Base-by-base conservation (phyloP, 2,797 vertebrate species). In the Australoheros facetus region DNA sequence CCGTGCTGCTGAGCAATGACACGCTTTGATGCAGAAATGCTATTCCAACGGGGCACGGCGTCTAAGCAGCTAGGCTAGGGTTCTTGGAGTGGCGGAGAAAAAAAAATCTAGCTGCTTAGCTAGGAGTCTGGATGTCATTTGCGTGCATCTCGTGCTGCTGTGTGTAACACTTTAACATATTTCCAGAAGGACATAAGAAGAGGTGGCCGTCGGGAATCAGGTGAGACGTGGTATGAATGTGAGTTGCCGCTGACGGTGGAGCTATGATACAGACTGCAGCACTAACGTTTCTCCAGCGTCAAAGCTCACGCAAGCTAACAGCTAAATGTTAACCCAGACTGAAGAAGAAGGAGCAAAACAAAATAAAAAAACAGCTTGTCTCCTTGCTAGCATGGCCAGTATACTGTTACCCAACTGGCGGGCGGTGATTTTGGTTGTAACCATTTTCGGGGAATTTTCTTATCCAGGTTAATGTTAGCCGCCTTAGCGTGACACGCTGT, bases 11-110 rank as follows among this genome's bases (percentile, higher is more conserved):
- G 87, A 84, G 91, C 92, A 82, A 85, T 92, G 91, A 93, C 90
- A 94, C 80, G 88, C 92, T 89, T 77, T 85, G 86, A 91, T 90
- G 85, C 45, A 91, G 91, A 90, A 89, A 94, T 93, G 93, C 92
- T 89, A 84, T 88, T 92, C 87, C 92, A 93, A 81, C 93, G 80
- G 88, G 85, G 93, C 87, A 88, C 83, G 39, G 85, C 81, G 75
- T 87, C 87, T 89, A 74, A 58, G 82, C 88, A 62, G 89, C 89
- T 87, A 92, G 89, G 88, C 87, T 92, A 92, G 9, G 37, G 9
- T 58, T 72, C 70, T 73, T 73, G 77, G 80, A 71, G 84, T 86
- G 71, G 82, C 16, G 13, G 0, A 11, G 39, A 21, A 34, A 45
- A 64, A 2, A 21, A 37, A 75, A 79, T 73, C 71, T 48, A 69